phyloP scores from a whole-genome alignment of 2,797 vertebrate species.

The Otus scops region DNA sequence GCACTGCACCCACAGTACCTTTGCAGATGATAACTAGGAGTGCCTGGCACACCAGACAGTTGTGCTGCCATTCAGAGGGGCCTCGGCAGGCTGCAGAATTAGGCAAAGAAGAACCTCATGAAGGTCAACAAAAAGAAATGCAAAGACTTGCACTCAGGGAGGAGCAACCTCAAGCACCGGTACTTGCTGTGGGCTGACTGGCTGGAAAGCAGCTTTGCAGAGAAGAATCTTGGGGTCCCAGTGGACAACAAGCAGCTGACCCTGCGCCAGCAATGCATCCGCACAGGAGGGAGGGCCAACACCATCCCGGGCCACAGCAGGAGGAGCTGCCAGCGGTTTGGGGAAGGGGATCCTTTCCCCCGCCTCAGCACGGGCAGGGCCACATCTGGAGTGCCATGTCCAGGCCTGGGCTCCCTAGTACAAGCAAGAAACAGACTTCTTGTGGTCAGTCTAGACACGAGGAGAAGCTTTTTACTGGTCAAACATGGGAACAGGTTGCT shows the following conservation, averaged over 20 bases:
- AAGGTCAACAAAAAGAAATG: not conserved
- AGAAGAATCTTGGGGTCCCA: not conserved
- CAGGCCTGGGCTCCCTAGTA: not conserved
- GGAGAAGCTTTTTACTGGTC: not conserved
- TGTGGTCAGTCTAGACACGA: not conserved
- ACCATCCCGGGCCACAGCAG: not conserved
- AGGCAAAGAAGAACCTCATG: not conserved
- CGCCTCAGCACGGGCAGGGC: not conserved
- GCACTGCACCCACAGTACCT: not conserved
- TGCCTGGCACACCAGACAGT: not conserved
- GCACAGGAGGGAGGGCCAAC: not conserved
- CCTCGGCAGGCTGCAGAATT: not conserved
- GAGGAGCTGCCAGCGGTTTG: not conserved
- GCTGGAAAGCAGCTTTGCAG: not conserved
- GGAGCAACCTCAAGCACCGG: not conserved
- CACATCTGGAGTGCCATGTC: not conserved
- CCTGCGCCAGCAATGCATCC: not conserved
- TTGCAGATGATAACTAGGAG: not conserved
- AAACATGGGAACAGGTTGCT: not conserved
- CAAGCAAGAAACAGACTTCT: not conserved
- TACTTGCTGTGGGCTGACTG: not conserved
- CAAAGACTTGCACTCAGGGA: not conserved
- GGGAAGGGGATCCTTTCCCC: not conserved
- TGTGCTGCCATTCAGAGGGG: not conserved
- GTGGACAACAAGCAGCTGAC: not conserved